Evolutionary conservation across 2,113 vertebrate species (phyloP), one percentile per base, ranked within the genome.

Genomic region (Larimichthys crocea): DNA sequence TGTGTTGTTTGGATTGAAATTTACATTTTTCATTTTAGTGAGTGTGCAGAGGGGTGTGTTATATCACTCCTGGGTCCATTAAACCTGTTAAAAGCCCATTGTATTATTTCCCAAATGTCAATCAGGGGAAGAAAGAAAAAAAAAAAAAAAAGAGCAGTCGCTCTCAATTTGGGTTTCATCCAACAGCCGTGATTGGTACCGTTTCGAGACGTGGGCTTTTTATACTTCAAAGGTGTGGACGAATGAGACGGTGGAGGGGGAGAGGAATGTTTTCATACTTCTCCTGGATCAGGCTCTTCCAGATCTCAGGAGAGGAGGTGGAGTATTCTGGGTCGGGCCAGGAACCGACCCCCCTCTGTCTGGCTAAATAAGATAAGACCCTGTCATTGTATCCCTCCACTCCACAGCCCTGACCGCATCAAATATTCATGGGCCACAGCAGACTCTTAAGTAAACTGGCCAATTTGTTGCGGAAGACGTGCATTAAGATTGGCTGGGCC

Each of bases 311-410:
- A 90, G 89, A 91, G 74, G 35, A 12, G 15, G 40, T 75, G 80
- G 88, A 86, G 89, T 87, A 85, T 89, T 90, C 79, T 73, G 86
- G 88, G 89, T 89, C 77, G 62, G 86, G 76, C 89, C 82, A 76
- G 70, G 88, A 82, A 70, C 70, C 81, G 75, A 80, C 86, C 88
- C 89, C 89, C 89, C 85, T 88, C 93, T 83, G 90, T 92, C 94
- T 95, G 94, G 87, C 92, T 91, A 90, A 94, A 94, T 93, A 95
- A 94, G 92, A 95, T 95, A 94, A 95, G 94, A 70, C 90, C 85
- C 80, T 88, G 92, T 93, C 93, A 94, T 95, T 94, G 92, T 93
- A 93, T 91, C 88, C 83, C 69, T 73, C 67, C 84, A 85, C 88
- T 76, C 89, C 76, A 59, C 84, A 84, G 86, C 61, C 92, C 89